Conservation (phyloP, 37 sponge, comb jelly and placozoan species). For the Diacarnus erythraeanus region DNA sequence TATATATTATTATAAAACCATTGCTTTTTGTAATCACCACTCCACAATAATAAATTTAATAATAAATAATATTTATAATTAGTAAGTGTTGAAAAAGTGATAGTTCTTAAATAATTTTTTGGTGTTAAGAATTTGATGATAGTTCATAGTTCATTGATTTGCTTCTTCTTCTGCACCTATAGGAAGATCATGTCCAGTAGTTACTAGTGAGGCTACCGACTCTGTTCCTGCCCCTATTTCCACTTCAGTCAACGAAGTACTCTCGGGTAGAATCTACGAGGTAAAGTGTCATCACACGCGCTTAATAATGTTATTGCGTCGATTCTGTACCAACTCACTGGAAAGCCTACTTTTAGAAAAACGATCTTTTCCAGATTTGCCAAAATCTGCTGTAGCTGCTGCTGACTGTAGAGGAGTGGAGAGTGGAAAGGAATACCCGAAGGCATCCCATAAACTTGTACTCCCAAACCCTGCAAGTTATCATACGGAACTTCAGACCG, state of each 20-base stretch:
- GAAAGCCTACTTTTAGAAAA: slow-evolving; percentile 58
- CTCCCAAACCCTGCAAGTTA: slow-evolving; percentile 55
- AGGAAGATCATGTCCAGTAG: slow-evolving; percentile 17
- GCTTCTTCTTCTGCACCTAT: slow-evolving; percentile 40
- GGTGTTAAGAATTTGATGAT: no score
- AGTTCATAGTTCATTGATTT: slow-evolving; percentile 5
- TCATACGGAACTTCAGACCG: slow-evolving; percentile 75
- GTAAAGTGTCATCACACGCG: not conserved
- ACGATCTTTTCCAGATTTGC: slow-evolving; percentile 79
- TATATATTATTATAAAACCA: no score
- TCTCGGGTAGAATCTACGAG: not conserved
- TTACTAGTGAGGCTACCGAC: slow-evolving; percentile 33
- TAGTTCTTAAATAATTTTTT: no score
- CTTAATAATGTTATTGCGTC: no score
- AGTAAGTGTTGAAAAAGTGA: no score
- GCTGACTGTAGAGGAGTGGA: slow-evolving; percentile 75
- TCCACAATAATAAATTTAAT: no score
- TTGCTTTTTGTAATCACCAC: no score
- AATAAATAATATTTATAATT: no score
- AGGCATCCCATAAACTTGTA: slow-evolving; percentile 79
- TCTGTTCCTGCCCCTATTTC: slow-evolving; percentile 35
- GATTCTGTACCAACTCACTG: slow-evolving; percentile 1
- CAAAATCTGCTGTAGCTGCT: slow-evolving; percentile 79
- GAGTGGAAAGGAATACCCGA: slow-evolving; percentile 68
- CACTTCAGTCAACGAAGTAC: not conserved